Evolutionary conservation across 1,140 invertebrate species (phyloP).

Genomic region (Drosophila obscura): DNA sequence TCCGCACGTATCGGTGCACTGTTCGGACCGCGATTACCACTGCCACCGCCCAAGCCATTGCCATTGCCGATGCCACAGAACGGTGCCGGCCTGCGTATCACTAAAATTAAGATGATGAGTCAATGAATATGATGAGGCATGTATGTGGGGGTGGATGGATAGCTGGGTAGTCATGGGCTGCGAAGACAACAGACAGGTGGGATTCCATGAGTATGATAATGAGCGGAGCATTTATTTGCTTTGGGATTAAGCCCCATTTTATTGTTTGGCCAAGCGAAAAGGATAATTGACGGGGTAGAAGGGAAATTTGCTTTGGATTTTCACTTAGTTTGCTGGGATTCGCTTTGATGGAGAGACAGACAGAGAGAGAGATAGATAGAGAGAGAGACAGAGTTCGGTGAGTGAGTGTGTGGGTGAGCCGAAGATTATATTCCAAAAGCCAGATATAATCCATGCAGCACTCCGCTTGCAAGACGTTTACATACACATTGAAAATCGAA

Average conservation of each 20-base stretch:
- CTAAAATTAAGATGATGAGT: slow-evolving; percentile 84
- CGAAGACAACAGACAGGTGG: slow-evolving; percentile 26
- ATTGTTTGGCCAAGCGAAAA: slow-evolving; percentile 32
- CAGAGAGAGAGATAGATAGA: neutral
- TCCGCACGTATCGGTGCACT: slow-evolving; percentile 24
- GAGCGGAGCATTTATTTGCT: slow-evolving; percentile 23
- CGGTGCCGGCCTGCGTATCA: slow-evolving; percentile 80
- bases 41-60: slow-evolving; percentile 40
- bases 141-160: slow-evolving; percentile 35
- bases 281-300: slow-evolving; percentile 18
- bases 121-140: slow-evolving; percentile 78
- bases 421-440: slow-evolving; percentile 70
- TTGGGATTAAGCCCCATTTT: slow-evolving; percentile 5
- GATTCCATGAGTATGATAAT: slow-evolving; percentile 11
- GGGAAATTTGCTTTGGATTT: slow-evolving; percentile 24
- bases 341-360: slow-evolving; percentile 10
- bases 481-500: slow-evolving; percentile 69
- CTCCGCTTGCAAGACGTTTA: slow-evolving; percentile 69
- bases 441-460: slow-evolving; percentile 78
- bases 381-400: slow-evolving; percentile 15
- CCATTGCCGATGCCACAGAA: slow-evolving; percentile 75
- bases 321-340: slow-evolving; percentile 11
- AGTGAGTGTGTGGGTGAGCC: slow-evolving; percentile 33
- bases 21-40: slow-evolving; percentile 38
- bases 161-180: neutral